Evolutionary conservation across 2,888 invertebrate species (phyloP).

Genomic region (Dendrolimus houi): DNA sequence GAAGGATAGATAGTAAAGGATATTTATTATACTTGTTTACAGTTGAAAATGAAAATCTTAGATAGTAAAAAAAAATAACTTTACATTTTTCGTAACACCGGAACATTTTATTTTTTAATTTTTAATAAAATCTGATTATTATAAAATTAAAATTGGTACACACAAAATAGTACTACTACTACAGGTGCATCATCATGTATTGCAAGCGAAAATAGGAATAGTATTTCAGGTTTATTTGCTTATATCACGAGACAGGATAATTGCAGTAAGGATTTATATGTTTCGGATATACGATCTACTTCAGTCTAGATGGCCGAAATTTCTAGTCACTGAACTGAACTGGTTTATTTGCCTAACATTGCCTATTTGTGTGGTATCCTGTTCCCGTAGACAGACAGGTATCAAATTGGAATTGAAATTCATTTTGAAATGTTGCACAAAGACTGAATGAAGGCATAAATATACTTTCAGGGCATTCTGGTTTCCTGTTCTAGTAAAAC

Average conservation of each 20-base stretch:
- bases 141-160: too few relatives aligned
- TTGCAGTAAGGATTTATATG: constrained; percentile 68
- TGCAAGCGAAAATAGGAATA: constrained; percentile 54
- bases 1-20: constrained; percentile 8
- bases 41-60: too few relatives aligned
- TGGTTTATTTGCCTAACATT: neutral
- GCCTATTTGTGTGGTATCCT: neutral
- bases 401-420: neutral
- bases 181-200: constrained; percentile 13
- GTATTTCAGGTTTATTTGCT: constrained; percentile 59
- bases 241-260: constrained; percentile 56
- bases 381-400: neutral
- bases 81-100: too few relatives aligned
- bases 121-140: too few relatives aligned
- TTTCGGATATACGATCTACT: constrained; percentile 51
- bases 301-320: constrained; percentile 12
- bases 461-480: too few relatives aligned
- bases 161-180: too few relatives aligned
- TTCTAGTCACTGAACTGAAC: neutral
- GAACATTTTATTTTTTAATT: too few relatives aligned
- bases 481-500: too few relatives aligned
- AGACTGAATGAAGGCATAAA: too few relatives aligned
- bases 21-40: too few relatives aligned
- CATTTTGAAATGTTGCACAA: neutral
- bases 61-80: too few relatives aligned